Percentiles rank a stretch among this genome's conserved stretches.
Evolutionary conservation across 2,888 invertebrate species (phyloP).

Genomic region (Drosophila suboccidentalis): DNA sequence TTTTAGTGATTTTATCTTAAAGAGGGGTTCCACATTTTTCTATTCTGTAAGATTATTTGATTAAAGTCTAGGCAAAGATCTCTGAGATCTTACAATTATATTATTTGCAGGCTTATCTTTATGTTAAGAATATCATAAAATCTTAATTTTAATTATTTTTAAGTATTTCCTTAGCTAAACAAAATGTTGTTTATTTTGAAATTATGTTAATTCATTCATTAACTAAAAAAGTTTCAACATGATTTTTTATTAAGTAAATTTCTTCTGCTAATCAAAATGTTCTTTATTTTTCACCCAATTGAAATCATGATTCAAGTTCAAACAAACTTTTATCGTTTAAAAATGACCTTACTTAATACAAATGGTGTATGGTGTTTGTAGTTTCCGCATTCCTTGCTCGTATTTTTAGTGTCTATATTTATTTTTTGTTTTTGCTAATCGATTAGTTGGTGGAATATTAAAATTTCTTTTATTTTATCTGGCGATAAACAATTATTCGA

Average conservation of each 20-base stretch:
- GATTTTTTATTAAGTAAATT: background rate
- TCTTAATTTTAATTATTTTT: background rate
- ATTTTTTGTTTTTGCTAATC: conserved; percentile 2
- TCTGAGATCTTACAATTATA: background rate
- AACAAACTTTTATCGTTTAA: conserved; percentile 5
- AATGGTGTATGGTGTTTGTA: conserved; percentile 3
- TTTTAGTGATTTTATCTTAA: background rate
- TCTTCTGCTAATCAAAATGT: background rate
- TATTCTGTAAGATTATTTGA: background rate
- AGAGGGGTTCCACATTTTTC: background rate
- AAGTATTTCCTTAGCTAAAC: background rate
- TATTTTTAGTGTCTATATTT: conserved; percentile 7
- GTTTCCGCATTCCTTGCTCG: conserved; percentile 12
- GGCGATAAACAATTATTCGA: conserved; percentile 23
- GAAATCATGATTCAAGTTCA: background rate
- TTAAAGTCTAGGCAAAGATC: background rate
- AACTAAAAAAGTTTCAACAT: background rate
- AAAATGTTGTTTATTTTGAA: background rate
- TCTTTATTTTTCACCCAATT: background rate
- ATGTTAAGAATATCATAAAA: background rate
- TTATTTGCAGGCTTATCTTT: background rate
- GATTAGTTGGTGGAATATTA: conserved; percentile 21
- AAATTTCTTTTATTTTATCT: conserved; percentile 19
- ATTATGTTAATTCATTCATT: background rate
- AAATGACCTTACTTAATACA: conserved; percentile 21